Base-by-base conservation (phyloP, 2,888 invertebrate species). In the Gasteruption jaculator region DNA sequence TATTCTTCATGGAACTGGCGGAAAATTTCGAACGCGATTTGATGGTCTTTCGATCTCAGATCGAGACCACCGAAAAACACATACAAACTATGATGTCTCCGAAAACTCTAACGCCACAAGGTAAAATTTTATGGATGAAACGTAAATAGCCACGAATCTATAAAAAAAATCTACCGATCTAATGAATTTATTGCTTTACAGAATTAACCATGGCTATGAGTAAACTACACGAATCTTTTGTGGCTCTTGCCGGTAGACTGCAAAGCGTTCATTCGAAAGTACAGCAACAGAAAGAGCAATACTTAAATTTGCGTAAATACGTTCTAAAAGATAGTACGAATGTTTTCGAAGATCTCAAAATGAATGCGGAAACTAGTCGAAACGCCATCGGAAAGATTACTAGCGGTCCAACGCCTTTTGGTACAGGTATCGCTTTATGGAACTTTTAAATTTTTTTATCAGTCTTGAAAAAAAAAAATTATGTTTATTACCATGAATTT, bases 231-330 rank as follows among this genome's bases (percentile, higher is more conserved):
- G 90, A 90, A 65, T 86, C 89, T 3, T 81, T 92, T 57, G 83
- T 93, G 21, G 87, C 88, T 0, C 71, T 93, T 42, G 92, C 92
- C n/a, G 91, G 90, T 0, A 82, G 88, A 25, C 71, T 92, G 24
- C 90, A 92, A 60, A 82, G 85, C 4, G 81, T 89, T 1, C 91
- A 93, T 60, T 76, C 75, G 39, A 79, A 79, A 57, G 86, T 92
- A 0, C 86, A 90, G 61, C 77, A 79, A 1, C 88, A 89, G 60
- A 91, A 91, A 69, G 88, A 90, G 43, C 85, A 86, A 52, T 91
- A 86, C 63, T 71, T 90, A n/a, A 86, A 85, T 64, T 77, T 90
- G 31, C 72, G 91, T 24, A 86, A 85, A 62, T 84, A 86, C 54
- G 78, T 88, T 12, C 76, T 85, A 27, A 84, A 87, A 42, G 91